These are phyloP conservation scores for Drosophila pruinosa DNA, from an alignment of 1,140 invertebrate genomes.

Conservation along the genomic window DNA sequence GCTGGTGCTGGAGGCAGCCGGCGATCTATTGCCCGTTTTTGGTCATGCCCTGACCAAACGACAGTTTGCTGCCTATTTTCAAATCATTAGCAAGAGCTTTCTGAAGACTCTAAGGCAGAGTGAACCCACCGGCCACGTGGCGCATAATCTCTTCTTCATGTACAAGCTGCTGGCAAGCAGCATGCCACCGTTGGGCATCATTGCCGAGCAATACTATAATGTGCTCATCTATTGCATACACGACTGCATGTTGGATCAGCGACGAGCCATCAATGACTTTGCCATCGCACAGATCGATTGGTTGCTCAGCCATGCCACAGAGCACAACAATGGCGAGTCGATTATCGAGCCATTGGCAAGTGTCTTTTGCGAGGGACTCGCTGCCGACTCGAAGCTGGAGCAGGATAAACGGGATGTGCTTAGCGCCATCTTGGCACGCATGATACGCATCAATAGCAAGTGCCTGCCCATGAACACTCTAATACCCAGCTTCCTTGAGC, in stretches of 20 bases:
- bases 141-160: background rate
- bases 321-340: background rate
- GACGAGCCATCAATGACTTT: background rate
- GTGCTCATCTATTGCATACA: constrained; percentile 8
- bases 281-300: background rate
- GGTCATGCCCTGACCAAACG: constrained; percentile 6
- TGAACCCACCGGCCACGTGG: background rate
- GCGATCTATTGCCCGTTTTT: constrained; percentile 9
- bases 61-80: constrained; percentile 10
- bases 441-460: background rate
- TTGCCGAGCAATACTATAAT: constrained; percentile 23
- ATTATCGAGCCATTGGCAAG: background rate
- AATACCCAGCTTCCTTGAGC: background rate
- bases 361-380: background rate
- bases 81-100: background rate
- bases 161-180: constrained; percentile 12
- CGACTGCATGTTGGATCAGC: constrained; percentile 3
- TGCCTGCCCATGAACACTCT: background rate
- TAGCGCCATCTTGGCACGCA: background rate
- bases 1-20: constrained; percentile 15
- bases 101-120: background rate
- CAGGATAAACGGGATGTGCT: background rate
- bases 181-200: constrained; percentile 8
- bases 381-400: background rate
- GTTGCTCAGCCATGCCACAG: background rate